phyloP scores from a whole-genome alignment of 2,797 vertebrate species.

The Pseudomugil gertrudae region DNA sequence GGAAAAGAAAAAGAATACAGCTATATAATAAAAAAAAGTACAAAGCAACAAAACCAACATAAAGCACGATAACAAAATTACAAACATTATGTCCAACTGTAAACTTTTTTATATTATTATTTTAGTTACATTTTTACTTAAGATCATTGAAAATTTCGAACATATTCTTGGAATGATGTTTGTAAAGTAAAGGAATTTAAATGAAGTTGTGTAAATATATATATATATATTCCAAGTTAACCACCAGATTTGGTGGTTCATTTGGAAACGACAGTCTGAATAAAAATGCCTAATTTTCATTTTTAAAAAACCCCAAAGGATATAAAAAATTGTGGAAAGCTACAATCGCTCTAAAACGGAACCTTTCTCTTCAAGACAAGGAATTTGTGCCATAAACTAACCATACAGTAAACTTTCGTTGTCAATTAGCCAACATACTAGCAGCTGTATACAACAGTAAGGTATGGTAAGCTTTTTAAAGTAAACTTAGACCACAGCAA shows the following conservation, averaged over 20 bases:
- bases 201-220: too few species aligned
- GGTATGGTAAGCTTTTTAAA: conserved; percentile 9
- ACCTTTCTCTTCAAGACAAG: background rate
- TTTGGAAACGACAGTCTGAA: background rate
- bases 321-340: background rate
- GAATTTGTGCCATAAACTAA: conserved; percentile 8
- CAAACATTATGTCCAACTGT: background rate
- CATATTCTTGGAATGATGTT: too few species aligned
- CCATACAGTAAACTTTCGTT: conserved; percentile 60
- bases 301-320: background rate
- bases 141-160: too few species aligned
- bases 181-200: too few species aligned
- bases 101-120: background rate
- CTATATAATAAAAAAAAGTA: background rate
- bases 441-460: conserved; percentile 37
- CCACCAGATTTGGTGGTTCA: background rate
- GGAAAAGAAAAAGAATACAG: conserved; percentile 24
- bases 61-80: background rate
- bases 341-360: background rate
- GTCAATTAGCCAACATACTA: conserved; percentile 57
- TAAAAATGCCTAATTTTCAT: background rate
- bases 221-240: background rate
- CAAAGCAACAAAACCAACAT: background rate
- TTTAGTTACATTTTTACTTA: too few species aligned
- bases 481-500: background rate